Evolutionary conservation across 2,113 vertebrate genomes (phyloP).

Genomic region (Leptodactylus fuscus): DNA sequence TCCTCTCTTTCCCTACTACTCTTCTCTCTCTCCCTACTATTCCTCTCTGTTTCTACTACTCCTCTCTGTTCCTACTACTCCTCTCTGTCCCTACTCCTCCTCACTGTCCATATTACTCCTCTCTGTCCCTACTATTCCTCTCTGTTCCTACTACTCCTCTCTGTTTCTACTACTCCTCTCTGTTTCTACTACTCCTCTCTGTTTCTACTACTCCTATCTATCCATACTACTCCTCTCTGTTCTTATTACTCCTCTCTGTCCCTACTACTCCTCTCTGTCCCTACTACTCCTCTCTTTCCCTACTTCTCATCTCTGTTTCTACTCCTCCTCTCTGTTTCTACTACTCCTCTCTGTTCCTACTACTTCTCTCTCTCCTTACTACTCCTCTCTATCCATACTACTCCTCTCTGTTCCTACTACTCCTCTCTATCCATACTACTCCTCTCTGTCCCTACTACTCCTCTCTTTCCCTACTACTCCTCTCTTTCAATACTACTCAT

Average conservation of each 20-base stretch:
- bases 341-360: not conserved
- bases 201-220: conserved; percentile 34
- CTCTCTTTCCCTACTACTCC: too few relatives aligned
- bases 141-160: not conserved
- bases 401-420: not conserved
- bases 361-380: not conserved
- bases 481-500: not conserved
- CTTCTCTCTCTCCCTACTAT: not conserved
- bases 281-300: not conserved
- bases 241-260: not conserved
- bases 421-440: conserved; percentile 20
- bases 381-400: not conserved
- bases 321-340: not conserved
- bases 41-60: not conserved
- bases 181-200: not conserved
- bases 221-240: too few relatives aligned
- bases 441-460: too few relatives aligned
- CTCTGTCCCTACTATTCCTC: not conserved
- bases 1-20: not conserved
- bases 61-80: not conserved
- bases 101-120: not conserved
- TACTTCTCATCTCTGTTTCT: not conserved
- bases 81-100: not conserved
- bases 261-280: not conserved
- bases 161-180: not conserved